A percentile compares a stretch with the other conserved stretches of the same genome.
Evolutionary conservation across 2,888 invertebrate species (phyloP).

Genomic region (Seira sanloemensis): DNA sequence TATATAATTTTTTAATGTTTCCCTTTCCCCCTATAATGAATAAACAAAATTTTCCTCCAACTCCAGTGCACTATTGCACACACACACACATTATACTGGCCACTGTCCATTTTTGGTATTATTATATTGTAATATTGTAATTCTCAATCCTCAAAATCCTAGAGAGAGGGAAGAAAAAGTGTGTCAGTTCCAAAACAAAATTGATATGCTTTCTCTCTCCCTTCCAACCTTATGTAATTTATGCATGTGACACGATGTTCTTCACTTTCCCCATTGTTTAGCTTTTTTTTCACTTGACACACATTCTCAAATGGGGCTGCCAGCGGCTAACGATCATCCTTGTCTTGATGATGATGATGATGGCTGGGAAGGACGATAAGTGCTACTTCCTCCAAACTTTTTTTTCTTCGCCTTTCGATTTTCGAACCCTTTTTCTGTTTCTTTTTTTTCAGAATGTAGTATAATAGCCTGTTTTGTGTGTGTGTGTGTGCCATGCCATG

Average conservation of each 20-base stretch:
- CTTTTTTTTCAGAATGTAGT: neutral
- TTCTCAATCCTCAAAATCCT: neutral
- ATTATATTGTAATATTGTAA: neutral
- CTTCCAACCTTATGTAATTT: conserved; percentile 56
- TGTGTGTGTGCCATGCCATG: neutral
- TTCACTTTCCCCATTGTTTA: too few species aligned
- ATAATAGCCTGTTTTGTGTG: neutral
- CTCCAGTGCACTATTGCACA: neutral
- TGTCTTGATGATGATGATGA: neutral
- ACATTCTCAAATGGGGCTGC: conserved; percentile 42
- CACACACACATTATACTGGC: neutral
- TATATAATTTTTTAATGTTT: neutral
- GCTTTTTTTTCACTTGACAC: conserved; percentile 59
- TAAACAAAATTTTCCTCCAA: neutral
- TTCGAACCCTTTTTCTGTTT: neutral
- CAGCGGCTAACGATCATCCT: neutral
- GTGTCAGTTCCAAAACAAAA: conserved; percentile 11
- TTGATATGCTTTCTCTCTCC: conserved; percentile 22
- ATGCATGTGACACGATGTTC: conserved; percentile 54
- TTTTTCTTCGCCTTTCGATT: neutral
- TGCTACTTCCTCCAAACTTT: neutral
- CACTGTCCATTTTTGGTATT: neutral
- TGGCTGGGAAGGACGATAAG: conserved; percentile 21
- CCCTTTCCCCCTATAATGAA: neutral
- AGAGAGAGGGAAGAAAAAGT: too few species aligned